Percentiles rank a stretch among this genome's conserved stretches.
These are phyloP conservation scores for Carpatolechia fugitivella DNA, from an alignment of 2,888 invertebrate genomes.

Conservation along the genomic window DNA sequence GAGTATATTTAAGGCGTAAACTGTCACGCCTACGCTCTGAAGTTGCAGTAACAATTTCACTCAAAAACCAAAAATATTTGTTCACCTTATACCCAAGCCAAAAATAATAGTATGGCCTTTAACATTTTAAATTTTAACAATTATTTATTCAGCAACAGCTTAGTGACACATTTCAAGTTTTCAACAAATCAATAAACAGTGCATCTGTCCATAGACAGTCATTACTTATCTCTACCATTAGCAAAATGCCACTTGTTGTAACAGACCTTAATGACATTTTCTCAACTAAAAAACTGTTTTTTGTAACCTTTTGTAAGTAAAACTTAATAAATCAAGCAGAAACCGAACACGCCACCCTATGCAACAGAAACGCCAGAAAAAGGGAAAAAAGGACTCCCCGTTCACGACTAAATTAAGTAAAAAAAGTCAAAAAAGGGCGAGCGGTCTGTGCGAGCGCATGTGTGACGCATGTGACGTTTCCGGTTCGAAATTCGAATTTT, in stretches of 20 bases:
- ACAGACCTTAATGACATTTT: slow-evolving; percentile 40
- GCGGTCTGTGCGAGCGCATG: slow-evolving; percentile 61
- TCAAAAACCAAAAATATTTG: too few species aligned
- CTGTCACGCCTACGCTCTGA: too few species aligned
- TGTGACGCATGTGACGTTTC: slow-evolving; percentile 73
- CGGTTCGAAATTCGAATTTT: slow-evolving; percentile 62
- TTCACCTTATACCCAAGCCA: too few species aligned
- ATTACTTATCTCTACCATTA: slow-evolving; percentile 67
- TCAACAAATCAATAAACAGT: slow-evolving; percentile 57
- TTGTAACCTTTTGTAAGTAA: slow-evolving; percentile 21
- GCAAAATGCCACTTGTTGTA: slow-evolving; percentile 57
- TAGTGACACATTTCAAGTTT: too few species aligned
- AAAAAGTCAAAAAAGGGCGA: slow-evolving; percentile 60
- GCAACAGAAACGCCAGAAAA: slow-evolving; percentile 51
- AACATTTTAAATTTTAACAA: too few species aligned
- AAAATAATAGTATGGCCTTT: too few species aligned
- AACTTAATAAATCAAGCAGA: slow-evolving; percentile 58
- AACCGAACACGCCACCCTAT: slow-evolving; percentile 48
- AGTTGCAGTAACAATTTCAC: too few species aligned
- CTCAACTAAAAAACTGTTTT: slow-evolving; percentile 19
- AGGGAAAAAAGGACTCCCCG: not conserved
- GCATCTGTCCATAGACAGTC: slow-evolving; percentile 44
- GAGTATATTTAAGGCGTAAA: too few species aligned
- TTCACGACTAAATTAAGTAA: slow-evolving; percentile 46
- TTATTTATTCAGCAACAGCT: too few species aligned